Conservation (phyloP, 2,113 vertebrate species). For the Chionomys nivalis region DNA sequence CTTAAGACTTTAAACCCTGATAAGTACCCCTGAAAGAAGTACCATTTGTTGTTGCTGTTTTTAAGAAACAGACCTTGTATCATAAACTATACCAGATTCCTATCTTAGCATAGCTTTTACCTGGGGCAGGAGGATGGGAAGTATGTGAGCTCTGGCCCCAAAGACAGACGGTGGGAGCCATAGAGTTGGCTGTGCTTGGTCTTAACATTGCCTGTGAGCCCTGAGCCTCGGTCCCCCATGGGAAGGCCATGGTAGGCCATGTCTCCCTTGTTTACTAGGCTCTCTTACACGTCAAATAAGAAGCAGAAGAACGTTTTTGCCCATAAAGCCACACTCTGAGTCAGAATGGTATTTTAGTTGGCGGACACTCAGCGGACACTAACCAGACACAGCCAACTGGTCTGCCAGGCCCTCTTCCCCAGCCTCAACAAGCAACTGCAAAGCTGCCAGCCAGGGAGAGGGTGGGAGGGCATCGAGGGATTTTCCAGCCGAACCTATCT, state of each 20-base stretch:
- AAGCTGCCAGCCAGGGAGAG: background rate
- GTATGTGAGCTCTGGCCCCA: too few relatives aligned
- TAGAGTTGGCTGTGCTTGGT: background rate
- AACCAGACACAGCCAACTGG: conserved; percentile 51
- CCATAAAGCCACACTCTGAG: conserved; percentile 30
- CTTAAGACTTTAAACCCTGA: background rate
- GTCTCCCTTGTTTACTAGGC: background rate
- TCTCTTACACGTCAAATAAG: conserved; percentile 37
- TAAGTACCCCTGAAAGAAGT: background rate
- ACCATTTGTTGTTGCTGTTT: background rate
- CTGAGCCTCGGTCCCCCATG: background rate
- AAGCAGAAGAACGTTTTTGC: background rate
- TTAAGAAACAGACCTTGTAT: background rate
- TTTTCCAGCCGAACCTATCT: conserved; percentile 3
- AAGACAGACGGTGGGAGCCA: background rate
- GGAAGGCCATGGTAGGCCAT: background rate
- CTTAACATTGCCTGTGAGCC: fast-evolving
- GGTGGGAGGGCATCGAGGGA: background rate
- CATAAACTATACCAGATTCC: background rate
- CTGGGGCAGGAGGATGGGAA: background rate
- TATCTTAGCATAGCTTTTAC: background rate
- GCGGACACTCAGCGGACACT: background rate
- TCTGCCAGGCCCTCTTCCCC: background rate
- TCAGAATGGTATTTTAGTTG: conserved; percentile 56
- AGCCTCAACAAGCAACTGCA: background rate